These are phyloP conservation scores for Scelioninae gen. 2 DNA, from an alignment of 2,888 invertebrate genomes.

Conservation along the genomic window DNA sequence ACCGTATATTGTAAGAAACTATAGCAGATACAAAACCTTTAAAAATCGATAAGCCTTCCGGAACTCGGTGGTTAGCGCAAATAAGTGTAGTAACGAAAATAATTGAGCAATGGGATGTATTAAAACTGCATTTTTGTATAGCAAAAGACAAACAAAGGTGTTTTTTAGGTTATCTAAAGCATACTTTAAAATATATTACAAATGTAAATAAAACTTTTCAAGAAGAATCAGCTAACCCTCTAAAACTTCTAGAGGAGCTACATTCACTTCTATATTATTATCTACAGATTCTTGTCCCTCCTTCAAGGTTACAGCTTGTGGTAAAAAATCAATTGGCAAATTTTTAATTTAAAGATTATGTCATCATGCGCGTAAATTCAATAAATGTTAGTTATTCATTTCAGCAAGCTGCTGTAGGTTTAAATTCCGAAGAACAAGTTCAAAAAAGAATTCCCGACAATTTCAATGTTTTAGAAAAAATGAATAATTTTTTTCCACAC, in stretches of 20 bases:
- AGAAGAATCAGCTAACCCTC: conserved; percentile 54
- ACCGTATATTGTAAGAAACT: too few species aligned
- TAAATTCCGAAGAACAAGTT: conserved; percentile 16
- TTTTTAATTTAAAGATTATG: neutral
- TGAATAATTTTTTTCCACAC: conserved; percentile 23
- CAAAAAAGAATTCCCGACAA: conserved; percentile 37
- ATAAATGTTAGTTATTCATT: conserved; percentile 21
- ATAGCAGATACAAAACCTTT: conserved; percentile 2
- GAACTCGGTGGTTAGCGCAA: conserved; percentile 28
- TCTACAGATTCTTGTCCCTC: conserved; percentile 12
- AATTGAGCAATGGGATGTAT: conserved; percentile 65
- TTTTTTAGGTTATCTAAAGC: conserved; percentile 48
- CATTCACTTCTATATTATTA: conserved; percentile 18
- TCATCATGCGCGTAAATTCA: neutral
- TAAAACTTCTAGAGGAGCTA: conserved; percentile 57
- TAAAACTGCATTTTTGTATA: conserved; percentile 63
- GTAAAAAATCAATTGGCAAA: neutral
- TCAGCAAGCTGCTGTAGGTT: neutral
- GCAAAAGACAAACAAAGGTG: conserved; percentile 57
- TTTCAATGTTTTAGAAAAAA: conserved; percentile 22
- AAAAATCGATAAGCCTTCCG: conserved; percentile 28
- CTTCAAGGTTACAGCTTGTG: conserved; percentile 3
- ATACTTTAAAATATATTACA: conserved; percentile 51
- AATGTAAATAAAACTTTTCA: conserved; percentile 53
- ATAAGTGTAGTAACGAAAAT: conserved; percentile 28